These are phyloP conservation scores for Gonioctena quinquepunctata DNA, from an alignment of 1,140 invertebrate genomes.

Conservation along the genomic window DNA sequence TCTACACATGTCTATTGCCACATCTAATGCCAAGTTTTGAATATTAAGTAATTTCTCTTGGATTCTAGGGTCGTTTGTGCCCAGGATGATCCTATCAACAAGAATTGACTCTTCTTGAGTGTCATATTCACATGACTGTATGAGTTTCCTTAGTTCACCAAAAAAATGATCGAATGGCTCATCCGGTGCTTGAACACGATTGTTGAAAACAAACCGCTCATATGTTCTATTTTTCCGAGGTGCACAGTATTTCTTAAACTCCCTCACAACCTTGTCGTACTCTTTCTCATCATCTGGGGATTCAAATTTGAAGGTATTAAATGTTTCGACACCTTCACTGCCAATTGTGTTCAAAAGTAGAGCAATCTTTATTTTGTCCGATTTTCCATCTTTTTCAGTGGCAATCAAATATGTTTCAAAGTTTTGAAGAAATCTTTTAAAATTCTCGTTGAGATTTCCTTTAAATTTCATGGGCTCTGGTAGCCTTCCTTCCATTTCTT, in stretches of 20 bases:
- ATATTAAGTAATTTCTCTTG: slow-evolving; percentile 45
- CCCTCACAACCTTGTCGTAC: slow-evolving; percentile 27
- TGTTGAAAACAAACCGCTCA: neutral
- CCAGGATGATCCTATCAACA: slow-evolving; percentile 45
- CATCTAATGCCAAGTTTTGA: slow-evolving; percentile 35
- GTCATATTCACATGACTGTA: slow-evolving; percentile 36
- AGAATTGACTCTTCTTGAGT: neutral
- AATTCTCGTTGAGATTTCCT: slow-evolving; percentile 32
- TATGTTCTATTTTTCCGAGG: slow-evolving; percentile 26
- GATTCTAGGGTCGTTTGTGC: slow-evolving; percentile 38
- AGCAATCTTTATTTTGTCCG: slow-evolving; percentile 22
- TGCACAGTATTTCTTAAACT: slow-evolving; percentile 39
- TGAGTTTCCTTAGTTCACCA: slow-evolving; percentile 37
- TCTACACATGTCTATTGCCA: slow-evolving; percentile 41
- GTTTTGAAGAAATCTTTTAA: slow-evolving; percentile 29
- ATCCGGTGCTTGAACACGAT: slow-evolving; percentile 28
- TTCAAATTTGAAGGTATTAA: slow-evolving; percentile 29
- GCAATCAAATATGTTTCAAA: slow-evolving; percentile 30
- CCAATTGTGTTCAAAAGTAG: slow-evolving; percentile 30
- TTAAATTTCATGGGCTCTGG: slow-evolving; percentile 36
- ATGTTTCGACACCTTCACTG: slow-evolving; percentile 26
- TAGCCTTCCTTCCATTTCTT: neutral
- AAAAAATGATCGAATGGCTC: slow-evolving; percentile 46
- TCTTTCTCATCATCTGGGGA: slow-evolving; percentile 20
- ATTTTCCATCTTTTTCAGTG: slow-evolving; percentile 8